Evolutionary conservation across 2,888 invertebrate species (phyloP).

Genomic region (Dermolepida albohirtum): DNA sequence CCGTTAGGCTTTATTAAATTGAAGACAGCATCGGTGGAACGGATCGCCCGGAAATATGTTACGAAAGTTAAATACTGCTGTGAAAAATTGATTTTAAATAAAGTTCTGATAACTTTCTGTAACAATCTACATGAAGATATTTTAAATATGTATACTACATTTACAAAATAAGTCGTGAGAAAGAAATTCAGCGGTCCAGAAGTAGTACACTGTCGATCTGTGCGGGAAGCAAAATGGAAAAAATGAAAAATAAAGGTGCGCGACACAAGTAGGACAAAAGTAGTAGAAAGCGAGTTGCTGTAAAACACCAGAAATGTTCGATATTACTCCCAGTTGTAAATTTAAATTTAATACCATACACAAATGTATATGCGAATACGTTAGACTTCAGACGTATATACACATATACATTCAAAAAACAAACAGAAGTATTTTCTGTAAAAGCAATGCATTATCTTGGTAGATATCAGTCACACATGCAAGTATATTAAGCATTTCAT

Average conservation of each 20-base stretch:
- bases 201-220: neutral
- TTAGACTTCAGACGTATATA: neutral
- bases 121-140: neutral
- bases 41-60: too few species aligned
- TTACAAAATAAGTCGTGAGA: neutral
- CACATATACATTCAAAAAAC: too few species aligned
- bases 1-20: too few species aligned
- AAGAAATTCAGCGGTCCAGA: neutral
- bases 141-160: neutral
- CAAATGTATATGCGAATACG: neutral
- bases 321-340: conserved; percentile 11
- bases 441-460: too few species aligned
- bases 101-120: neutral
- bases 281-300: neutral
- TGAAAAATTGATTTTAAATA: too few species aligned
- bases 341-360: conserved; percentile 11
- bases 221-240: neutral
- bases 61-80: too few species aligned
- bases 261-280: neutral
- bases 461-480: too few species aligned
- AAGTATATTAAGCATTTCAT: too few species aligned
- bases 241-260: neutral
- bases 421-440: too few species aligned
- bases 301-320: conserved; percentile 5
- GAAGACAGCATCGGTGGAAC: too few species aligned